Percentiles rank a stretch among this genome's conserved stretches.
Conservation (phyloP, 1,140 invertebrate species). For the Bombus superbus region DNA sequence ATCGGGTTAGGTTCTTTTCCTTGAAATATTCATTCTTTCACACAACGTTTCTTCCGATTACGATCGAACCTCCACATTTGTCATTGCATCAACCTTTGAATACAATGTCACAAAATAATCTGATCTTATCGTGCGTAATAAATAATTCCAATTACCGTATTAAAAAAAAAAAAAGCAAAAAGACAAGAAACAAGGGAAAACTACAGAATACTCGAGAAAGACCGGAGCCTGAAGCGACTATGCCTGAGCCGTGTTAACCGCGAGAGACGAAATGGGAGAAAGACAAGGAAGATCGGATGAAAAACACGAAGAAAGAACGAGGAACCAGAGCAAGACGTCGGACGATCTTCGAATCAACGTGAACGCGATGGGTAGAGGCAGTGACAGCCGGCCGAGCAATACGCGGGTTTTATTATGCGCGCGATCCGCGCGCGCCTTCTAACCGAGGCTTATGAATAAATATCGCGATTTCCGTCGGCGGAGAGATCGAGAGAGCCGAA, state of each 20-base stretch:
- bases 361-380: slow-evolving; percentile 16
- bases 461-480: slow-evolving; percentile 74
- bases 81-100: neutral
- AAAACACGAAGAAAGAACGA: neutral
- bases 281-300: too few relatives aligned
- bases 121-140: neutral
- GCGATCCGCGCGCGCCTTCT: slow-evolving; percentile 63
- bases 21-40: slow-evolving; percentile 7
- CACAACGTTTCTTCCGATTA: slow-evolving; percentile 4
- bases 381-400: slow-evolving; percentile 76
- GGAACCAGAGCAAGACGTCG: neutral
- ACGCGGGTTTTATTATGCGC: slow-evolving; percentile 69
- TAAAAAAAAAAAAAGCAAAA: neutral
- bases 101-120: neutral
- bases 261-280: too few relatives aligned
- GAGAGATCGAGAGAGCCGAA: slow-evolving; percentile 61
- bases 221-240: too few relatives aligned
- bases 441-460: slow-evolving; percentile 77
- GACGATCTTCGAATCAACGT: slow-evolving; percentile 42
- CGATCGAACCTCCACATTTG: neutral
- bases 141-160: neutral
- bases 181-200: too few relatives aligned
- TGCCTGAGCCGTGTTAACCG: too few relatives aligned
- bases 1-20: too few relatives aligned
- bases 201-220: neutral